phyloP scores from a whole-genome alignment of 2,888 invertebrate species.

The Drosophila ezoana region DNA sequence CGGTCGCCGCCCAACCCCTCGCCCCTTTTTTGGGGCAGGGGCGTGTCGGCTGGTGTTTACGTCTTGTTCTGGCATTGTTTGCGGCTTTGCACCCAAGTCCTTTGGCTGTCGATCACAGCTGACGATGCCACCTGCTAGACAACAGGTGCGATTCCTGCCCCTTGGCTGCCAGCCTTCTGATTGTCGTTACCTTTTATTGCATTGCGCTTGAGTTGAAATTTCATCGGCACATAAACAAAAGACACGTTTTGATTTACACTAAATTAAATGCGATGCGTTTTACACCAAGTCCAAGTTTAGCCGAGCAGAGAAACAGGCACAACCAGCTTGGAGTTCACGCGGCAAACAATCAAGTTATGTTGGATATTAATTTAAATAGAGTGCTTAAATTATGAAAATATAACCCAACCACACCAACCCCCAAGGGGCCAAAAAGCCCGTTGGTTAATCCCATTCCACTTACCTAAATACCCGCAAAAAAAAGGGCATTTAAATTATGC shows the following conservation, averaged over 20 bases:
- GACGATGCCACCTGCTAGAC: slow-evolving; percentile 39
- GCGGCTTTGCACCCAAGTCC: slow-evolving; percentile 46
- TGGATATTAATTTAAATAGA: no score
- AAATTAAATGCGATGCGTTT: slow-evolving; percentile 76
- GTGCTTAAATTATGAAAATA: no score
- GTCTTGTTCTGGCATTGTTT: slow-evolving; percentile 46
- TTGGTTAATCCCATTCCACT: no score
- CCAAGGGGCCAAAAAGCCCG: no score
- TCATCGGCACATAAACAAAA: slow-evolving; percentile 59
- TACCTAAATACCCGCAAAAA: no score
- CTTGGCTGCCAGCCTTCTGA: neutral
- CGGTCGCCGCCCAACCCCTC: neutral
- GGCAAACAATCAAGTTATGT: no score
- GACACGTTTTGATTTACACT: slow-evolving; percentile 69
- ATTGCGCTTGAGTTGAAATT: slow-evolving; percentile 55
- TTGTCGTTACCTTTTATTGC: slow-evolving; percentile 55
- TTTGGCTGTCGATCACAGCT: slow-evolving; percentile 49
- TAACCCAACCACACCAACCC: no score
- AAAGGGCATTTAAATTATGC: no score
- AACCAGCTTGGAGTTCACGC: no score
- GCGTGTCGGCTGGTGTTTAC: slow-evolving; percentile 20
- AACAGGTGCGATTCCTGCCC: slow-evolving; percentile 62
- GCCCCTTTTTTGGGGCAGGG: neutral
- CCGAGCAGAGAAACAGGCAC: slow-evolving; percentile 16
- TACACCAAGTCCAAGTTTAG: slow-evolving; percentile 15